phyloP scores from a whole-genome alignment of 2,113 vertebrate species.

The Orcinus orca region DNA sequence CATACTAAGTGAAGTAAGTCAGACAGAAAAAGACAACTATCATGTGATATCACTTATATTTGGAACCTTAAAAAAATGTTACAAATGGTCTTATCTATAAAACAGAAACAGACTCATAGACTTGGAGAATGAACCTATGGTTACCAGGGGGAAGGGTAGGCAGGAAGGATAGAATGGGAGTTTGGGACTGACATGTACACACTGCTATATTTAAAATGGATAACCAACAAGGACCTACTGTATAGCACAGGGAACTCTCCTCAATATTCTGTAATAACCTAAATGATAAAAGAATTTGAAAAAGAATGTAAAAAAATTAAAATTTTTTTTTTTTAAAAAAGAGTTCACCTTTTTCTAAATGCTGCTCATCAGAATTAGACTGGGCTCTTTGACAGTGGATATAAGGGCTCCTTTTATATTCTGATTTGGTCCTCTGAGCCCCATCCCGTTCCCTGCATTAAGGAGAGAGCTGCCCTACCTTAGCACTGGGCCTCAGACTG shows the following conservation, averaged over 20 bases:
- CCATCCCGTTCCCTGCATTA: neutral
- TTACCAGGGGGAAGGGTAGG: neutral
- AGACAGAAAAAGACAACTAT: neutral
- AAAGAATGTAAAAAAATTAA: neutral
- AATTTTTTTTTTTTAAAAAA: neutral
- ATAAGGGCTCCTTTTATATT: neutral
- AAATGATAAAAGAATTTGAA: neutral
- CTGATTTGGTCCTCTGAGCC: neutral
- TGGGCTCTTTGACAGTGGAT: neutral
- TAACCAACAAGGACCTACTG: neutral
- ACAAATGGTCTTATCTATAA: neutral
- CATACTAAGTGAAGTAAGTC: neutral
- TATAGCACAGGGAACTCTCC: neutral
- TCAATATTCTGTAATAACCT: neutral
- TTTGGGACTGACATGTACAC: neutral
- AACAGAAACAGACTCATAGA: neutral
- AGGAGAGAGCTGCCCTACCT: neutral
- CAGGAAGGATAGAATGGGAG: neutral
- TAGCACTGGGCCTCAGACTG: neutral
- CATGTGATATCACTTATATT: neutral
- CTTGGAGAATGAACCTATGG: neutral
- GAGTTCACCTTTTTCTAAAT: neutral
- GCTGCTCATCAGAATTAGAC: neutral
- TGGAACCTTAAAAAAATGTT: neutral
- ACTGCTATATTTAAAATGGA: neutral